phyloP scores from a whole-genome alignment of 1,140 invertebrate genomes.

The Stratiolaelaps scimitus region DNA sequence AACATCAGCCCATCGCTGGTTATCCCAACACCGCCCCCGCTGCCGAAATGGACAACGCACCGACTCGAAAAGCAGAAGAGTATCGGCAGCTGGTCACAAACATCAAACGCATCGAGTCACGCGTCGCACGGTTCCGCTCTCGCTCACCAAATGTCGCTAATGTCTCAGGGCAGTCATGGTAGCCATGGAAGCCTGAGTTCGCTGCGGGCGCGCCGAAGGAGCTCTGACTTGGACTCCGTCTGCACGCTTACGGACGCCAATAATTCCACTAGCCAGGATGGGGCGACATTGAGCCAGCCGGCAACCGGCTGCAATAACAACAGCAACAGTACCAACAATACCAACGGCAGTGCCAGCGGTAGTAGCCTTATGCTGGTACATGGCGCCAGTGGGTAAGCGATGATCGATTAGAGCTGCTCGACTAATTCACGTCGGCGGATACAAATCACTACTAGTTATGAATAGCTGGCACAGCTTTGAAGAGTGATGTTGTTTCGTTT shows the following conservation, averaged over 20 bases:
- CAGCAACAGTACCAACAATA: no score
- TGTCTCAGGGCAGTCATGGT: not conserved
- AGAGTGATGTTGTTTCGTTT: no score
- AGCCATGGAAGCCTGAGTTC: conserved; percentile 1
- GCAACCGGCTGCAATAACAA: no score
- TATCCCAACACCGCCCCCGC: conserved; percentile 24
- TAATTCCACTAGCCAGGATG: not conserved
- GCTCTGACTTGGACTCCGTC: conserved; percentile 24
- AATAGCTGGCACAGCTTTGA: no score
- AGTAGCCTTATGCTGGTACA: no score
- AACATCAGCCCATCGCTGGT: not conserved
- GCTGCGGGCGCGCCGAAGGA: conserved; percentile 11
- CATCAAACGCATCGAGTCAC: conserved; percentile 8
- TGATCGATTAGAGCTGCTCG: no score
- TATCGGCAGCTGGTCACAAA: conserved; percentile 18
- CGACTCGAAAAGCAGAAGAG: conserved; percentile 18
- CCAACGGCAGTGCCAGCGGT: no score
- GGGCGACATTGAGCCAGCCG: no score
- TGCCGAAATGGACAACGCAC: conserved; percentile 19
- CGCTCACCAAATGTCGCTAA: no score
- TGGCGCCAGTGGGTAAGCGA: no score
- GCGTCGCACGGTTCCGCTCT: not conserved
- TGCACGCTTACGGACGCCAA: not conserved
- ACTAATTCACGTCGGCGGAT: no score
- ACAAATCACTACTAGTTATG: no score